Evolutionary conservation across 2,797 vertebrate species (phyloP).

Genomic region (Malurus splendens): DNA sequence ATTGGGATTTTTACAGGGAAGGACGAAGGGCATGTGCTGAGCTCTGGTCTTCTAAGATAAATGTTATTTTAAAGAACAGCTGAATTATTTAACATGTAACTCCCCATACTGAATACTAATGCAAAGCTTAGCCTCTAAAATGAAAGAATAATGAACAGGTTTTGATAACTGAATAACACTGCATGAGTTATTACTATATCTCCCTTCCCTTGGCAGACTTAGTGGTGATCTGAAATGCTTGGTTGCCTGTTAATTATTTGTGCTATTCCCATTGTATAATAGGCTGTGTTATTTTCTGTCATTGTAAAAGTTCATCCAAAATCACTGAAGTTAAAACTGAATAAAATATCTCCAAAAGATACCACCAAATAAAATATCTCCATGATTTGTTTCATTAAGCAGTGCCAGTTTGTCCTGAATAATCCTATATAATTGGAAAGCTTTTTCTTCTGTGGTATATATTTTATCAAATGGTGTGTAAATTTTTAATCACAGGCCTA

Average conservation of each 20-base stretch:
- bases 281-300: conserved; percentile 15
- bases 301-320: conserved; percentile 22
- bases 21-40: neutral
- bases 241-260: conserved; percentile 48
- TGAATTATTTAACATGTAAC: conserved; percentile 1
- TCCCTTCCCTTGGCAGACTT: conserved; percentile 7
- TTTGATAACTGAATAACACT: conserved; percentile 13
- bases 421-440: neutral
- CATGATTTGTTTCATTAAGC: conserved; percentile 18
- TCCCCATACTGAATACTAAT: neutral
- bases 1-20: neutral
- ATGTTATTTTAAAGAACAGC: neutral
- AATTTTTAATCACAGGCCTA: neutral
- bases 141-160: conserved; percentile 6
- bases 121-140: neutral
- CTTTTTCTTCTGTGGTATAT: neutral
- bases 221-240: conserved; percentile 30
- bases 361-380: neutral
- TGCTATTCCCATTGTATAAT: conserved; percentile 7
- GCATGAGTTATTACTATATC: neutral
- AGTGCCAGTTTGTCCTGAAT: neutral
- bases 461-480: neutral
- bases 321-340: conserved; percentile 19
- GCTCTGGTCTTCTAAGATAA: conserved; percentile 6
- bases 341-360: neutral